Conservation (phyloP, 2,888 invertebrate species). For the Lapara coniferarum region DNA sequence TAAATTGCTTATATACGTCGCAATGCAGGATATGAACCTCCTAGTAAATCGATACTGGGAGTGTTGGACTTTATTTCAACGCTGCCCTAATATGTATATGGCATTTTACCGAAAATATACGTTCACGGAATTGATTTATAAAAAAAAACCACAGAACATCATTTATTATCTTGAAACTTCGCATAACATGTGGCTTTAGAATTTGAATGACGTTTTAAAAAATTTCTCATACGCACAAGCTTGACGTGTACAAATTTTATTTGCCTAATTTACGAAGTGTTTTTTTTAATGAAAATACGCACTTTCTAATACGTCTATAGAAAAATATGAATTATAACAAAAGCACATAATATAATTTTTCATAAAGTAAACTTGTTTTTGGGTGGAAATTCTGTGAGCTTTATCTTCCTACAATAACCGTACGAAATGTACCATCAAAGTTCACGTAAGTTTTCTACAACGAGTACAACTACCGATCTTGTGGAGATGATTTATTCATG, state of each 20-base stretch:
- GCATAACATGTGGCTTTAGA: not conserved
- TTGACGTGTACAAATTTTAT: not conserved
- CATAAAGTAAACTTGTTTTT: too few species aligned
- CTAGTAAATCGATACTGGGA: constrained; percentile 5
- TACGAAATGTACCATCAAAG: too few species aligned
- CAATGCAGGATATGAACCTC: constrained; percentile 21
- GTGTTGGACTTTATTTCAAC: constrained; percentile 1
- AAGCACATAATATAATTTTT: too few species aligned
- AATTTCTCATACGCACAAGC: not conserved
- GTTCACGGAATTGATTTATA: too few species aligned
- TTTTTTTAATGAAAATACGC: too few species aligned
- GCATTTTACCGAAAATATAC: not conserved
- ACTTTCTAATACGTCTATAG: too few species aligned
- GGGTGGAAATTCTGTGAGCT: too few species aligned
- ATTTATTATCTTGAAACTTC: not conserved
- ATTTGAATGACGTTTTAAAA: constrained; percentile 1
- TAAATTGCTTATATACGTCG: constrained; percentile 10
- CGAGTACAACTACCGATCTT: too few species aligned
- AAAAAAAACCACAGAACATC: not conserved
- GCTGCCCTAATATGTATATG: not conserved
- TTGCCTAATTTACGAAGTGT: not conserved
- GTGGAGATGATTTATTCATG: too few species aligned
- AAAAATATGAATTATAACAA: too few species aligned
- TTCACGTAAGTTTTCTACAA: too few species aligned
- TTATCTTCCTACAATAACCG: too few species aligned